Percentiles rank a stretch among this genome's conserved stretches.
Evolutionary conservation across 2,113 vertebrate species (phyloP).

Genomic region (Crotalus viridis): DNA sequence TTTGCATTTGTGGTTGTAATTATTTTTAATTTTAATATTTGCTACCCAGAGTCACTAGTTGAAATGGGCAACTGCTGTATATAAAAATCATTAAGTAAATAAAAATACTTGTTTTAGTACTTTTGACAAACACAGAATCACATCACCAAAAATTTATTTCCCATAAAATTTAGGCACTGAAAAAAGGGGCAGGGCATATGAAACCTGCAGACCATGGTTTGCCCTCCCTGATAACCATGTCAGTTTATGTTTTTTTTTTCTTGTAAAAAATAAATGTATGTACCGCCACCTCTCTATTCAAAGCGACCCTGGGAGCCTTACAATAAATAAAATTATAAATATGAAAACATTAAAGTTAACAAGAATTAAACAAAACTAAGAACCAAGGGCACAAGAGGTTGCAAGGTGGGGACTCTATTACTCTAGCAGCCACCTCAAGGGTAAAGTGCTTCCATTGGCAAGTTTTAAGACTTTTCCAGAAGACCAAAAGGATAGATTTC

Average conservation of each 20-base stretch:
- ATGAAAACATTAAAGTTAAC: background rate
- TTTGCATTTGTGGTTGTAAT: background rate
- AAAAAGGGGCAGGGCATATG: background rate
- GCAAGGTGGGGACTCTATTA: background rate
- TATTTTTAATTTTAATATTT: background rate
- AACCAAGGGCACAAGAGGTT: background rate
- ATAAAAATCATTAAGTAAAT: background rate
- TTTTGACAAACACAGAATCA: background rate
- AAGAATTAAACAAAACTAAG: background rate
- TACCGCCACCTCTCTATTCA: background rate
- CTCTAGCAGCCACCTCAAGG: background rate
- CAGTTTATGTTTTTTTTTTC: background rate
- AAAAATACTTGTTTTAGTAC: background rate
- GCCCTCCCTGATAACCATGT: background rate
- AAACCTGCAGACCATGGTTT: background rate
- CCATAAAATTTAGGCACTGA: background rate
- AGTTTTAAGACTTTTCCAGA: background rate
- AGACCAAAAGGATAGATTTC: too few species aligned
- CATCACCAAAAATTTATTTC: background rate
- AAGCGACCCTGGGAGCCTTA: background rate
- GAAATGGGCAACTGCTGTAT: background rate
- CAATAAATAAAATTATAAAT: background rate
- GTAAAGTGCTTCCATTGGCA: background rate
- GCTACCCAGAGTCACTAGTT: background rate
- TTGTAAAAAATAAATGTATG: background rate